Conservation (phyloP, 2,797 vertebrate species). For the Vireo griseus region DNA sequence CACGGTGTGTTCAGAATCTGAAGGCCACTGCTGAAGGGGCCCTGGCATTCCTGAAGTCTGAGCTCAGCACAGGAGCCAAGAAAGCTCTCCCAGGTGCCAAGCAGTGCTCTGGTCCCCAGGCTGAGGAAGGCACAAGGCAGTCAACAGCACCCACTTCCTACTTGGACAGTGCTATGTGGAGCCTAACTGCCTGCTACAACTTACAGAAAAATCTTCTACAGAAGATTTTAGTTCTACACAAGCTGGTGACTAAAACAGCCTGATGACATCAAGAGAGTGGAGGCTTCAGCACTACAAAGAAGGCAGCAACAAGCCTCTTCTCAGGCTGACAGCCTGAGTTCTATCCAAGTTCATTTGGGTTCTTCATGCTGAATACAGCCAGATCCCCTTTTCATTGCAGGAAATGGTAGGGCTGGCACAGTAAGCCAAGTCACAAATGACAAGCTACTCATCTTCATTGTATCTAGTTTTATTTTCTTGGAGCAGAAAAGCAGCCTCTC, state of each 20-base stretch:
- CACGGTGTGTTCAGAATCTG: not conserved
- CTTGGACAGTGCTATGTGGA: accelerated
- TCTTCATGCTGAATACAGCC: not conserved
- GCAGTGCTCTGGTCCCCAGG: not conserved
- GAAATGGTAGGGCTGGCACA: not conserved
- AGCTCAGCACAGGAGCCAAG: not conserved
- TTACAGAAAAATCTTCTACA: accelerated
- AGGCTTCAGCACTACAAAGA: not conserved
- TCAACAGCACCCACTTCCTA: not conserved
- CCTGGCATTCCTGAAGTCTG: accelerated
- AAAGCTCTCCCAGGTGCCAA: not conserved
- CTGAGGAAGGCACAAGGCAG: not conserved
- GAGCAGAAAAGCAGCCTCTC: not conserved
- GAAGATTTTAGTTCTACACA: not conserved
- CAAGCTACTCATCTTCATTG: not conserved
- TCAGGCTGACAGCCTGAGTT: not conserved
- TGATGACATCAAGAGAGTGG: not conserved
- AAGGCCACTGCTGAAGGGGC: not conserved
- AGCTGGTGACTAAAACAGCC: not conserved
- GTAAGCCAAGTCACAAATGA: not conserved
- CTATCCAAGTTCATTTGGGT: not conserved
- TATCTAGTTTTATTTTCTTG: not conserved
- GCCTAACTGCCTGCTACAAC: not conserved
- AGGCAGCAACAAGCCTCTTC: not conserved
- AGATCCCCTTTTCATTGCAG: not conserved